A percentile compares a stretch with the other conserved stretches of the same genome.
phyloP scores from a whole-genome alignment of 2,888 invertebrate species.

The Eristalinus sepulchralis region DNA sequence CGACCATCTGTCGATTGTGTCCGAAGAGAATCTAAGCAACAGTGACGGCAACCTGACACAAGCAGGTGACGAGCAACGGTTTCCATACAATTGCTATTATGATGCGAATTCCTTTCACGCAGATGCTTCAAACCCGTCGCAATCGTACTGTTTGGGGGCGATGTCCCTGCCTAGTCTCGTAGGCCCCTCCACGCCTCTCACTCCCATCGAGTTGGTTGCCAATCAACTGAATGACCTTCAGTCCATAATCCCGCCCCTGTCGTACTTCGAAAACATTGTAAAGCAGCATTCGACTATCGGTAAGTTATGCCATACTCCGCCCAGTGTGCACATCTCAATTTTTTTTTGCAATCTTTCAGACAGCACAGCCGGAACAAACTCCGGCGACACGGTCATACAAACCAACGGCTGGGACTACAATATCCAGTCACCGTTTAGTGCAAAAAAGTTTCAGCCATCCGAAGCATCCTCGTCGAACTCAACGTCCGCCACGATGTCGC shows the following conservation, averaged over 20 bases:
- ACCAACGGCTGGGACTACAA: conserved; percentile 80
- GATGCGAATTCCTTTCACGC: conserved; percentile 70
- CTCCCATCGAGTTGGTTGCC: conserved; percentile 78
- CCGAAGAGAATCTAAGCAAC: conserved; percentile 85
- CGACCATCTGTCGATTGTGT: conserved; percentile 89
- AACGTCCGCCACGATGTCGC: conserved; percentile 42
- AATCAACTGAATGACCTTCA: conserved; percentile 79
- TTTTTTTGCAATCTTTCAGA: conserved; percentile 65
- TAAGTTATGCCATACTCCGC: conserved; percentile 57
- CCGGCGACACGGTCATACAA: conserved; percentile 76
- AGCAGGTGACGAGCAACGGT: background rate
- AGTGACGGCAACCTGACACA: conserved; percentile 74
- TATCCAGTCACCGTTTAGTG: conserved; percentile 77
- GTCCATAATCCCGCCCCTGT: conserved; percentile 78
- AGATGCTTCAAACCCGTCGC: conserved; percentile 75
- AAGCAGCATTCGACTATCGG: conserved; percentile 77
- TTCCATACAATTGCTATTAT: conserved; percentile 31
- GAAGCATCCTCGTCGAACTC: conserved; percentile 44
- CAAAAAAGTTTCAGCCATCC: conserved; percentile 74
- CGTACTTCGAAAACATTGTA: conserved; percentile 80
- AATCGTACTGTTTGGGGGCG: conserved; percentile 74
- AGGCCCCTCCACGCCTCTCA: conserved; percentile 76
- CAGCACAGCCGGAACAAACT: conserved; percentile 75
- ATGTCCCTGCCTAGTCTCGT: conserved; percentile 54
- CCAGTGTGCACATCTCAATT: background rate